phyloP scores from a whole-genome alignment of 2,113 vertebrate genomes.

The Sinocyclocheilus maitianheensis region DNA sequence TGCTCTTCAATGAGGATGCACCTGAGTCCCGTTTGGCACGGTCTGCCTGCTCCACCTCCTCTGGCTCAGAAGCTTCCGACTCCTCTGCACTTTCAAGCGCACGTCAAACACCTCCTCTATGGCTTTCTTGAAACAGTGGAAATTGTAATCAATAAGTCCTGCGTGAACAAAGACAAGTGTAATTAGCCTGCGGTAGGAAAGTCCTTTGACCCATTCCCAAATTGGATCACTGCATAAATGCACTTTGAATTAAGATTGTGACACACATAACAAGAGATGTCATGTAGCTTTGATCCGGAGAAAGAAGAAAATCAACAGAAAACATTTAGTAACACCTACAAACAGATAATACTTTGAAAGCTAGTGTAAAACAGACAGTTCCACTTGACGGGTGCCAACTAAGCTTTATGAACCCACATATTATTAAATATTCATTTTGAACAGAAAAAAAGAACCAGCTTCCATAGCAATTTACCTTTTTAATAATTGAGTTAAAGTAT shows the following conservation, averaged over 20 bases:
- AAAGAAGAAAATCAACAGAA: not conserved
- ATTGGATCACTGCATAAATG: constrained; percentile 13
- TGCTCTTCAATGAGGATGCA: constrained; percentile 62
- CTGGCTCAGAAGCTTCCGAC: constrained; percentile 85
- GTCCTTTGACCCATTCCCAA: not conserved
- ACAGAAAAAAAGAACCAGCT: too few species aligned
- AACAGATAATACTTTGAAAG: not conserved
- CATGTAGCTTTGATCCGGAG: constrained; percentile 22
- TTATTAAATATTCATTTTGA: not conserved
- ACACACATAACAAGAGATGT: not conserved
- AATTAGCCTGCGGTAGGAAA: not conserved
- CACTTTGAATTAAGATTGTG: constrained; percentile 23
- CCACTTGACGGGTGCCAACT: not conserved
- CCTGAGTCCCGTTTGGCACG: constrained; percentile 78
- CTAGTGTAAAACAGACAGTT: not conserved
- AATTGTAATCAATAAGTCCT: constrained; percentile 98
- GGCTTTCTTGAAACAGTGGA: constrained; percentile 95
- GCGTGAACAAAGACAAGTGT: constrained; percentile 48
- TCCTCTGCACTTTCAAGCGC: constrained; percentile 86
- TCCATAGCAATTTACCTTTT: too few species aligned
- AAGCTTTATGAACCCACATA: not conserved
- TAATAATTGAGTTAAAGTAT: not conserved
- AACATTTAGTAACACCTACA: constrained; percentile 24
- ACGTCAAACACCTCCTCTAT: constrained; percentile 97
- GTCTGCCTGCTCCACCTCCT: constrained; percentile 82